These are phyloP conservation scores for Neogale vison DNA, from an alignment of 2,113 vertebrate genomes.

Conservation along the genomic window DNA sequence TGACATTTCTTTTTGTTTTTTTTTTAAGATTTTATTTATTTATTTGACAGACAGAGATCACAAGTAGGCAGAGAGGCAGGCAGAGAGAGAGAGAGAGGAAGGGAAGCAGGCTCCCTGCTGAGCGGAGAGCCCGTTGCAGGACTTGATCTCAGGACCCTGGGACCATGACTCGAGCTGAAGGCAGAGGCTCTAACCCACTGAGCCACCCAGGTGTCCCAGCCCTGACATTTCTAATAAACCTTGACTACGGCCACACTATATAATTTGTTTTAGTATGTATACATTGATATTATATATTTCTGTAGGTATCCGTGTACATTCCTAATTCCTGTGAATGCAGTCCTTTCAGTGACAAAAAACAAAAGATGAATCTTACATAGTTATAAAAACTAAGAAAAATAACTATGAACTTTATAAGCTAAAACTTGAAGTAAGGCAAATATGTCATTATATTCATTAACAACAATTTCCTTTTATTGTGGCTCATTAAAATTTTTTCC, in stretches of 20 bases:
- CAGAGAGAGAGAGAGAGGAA: no score
- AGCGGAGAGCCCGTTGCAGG: no score
- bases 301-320: not conserved
- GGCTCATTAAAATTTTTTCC: not conserved
- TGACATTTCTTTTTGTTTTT: not conserved
- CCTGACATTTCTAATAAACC: constrained; percentile 2
- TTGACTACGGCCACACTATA: not conserved
- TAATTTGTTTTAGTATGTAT: not conserved
- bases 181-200: no score
- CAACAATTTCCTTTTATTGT: constrained; percentile 3
- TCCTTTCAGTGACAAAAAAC: not conserved
- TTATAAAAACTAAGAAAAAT: constrained; percentile 51
- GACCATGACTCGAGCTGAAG: no score
- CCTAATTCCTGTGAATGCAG: not conserved
- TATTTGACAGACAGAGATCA: no score
- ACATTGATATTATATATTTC: not conserved
- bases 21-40: no score
- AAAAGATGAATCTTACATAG: not conserved
- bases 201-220: not conserved
- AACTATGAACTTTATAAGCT: not conserved
- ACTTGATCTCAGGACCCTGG: no score
- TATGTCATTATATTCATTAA: not conserved
- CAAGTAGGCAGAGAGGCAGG: no score
- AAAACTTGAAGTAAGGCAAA: constrained; percentile 34
- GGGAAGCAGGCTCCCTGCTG: no score